Evolutionary conservation across 2,113 vertebrate genomes (phyloP), one percentile per base, ranked within the genome.

Genomic region (human (Homo sapiens)): DNA sequence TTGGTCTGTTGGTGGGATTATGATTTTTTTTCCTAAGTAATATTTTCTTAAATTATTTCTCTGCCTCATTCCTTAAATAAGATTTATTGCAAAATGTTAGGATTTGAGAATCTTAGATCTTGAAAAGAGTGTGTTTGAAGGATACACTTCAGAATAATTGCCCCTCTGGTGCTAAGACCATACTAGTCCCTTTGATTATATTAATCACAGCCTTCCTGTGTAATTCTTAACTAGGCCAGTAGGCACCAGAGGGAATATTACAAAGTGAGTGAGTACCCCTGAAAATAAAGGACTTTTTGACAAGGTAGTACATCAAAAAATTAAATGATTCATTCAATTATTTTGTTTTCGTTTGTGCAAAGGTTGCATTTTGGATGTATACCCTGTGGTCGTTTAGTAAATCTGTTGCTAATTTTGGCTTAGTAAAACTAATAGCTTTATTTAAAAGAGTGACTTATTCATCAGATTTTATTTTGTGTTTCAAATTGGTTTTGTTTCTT

Each of bases 401-500:
- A 38, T 90, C 68, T 78, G 14, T 52, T 87, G 91, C 66, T 93
- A 78, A 81, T 93, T 84, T 73, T 92, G 86, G 48, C 20, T 4
- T 82, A 48, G 91, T 45, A 72, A 0, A 3, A 17, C 83, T 72
- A 66, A 25, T 38, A 72, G 57, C 75, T 92, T 79, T 40, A n/a
- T 97, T 4, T 80, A 30, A 75, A 80, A 90, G 79, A 73, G 20
- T 45, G 94, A 35, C 79, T 90, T 72, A n/a, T 94, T 93, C 70
- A 50, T 76, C 30, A 87, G 80, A 35, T 73, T 89, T 93, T 35
- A 52, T 80, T 82, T 86, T 79, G 25, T 72, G 45, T 84, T 92
- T 96, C 83, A 92, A 80, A 75, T 66, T 96, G 97, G 64, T 75
- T 96, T 94, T 87, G 80, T 97, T 98, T 90, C 78, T 98, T 96